Evolutionary conservation across 2,888 invertebrate genomes (phyloP), one percentile per base, ranked within the genome.

Genomic region (Nomada ruficornis): DNA sequence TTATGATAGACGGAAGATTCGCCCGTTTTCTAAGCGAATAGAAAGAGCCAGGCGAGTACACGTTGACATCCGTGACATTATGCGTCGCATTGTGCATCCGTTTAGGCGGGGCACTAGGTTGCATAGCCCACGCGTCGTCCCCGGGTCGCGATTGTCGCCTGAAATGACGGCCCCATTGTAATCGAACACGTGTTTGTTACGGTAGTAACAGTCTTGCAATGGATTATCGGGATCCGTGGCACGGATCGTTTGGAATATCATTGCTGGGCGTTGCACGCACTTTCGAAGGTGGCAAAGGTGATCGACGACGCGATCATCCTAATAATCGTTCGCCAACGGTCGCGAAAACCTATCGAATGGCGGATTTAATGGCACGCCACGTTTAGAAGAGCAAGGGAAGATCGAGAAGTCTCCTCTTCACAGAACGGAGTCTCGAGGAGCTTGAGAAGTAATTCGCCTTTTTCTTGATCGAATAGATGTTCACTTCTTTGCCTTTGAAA

Each of bases 121-220:
- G 87, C 91, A 73, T 86, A 82, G 89, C 92, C 91, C 91, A 92
- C 92, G 90, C 91, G 84, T 82, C 83, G 85, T 83, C 77, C 75
- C 74, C 60, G 70, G 68, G 50, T 59, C 52, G 71, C 77, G 76
- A 85, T 85, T 85, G 85, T 86, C 87, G 85, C 75, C 69, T 85
- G 85, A 88, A 87, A 90, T 88, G 88, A 87, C 86, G 81, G 77
- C 65, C 60, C 83, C 75, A 88, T 88, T 88, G 88, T 88, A 71
- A 71, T 85, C 75, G 68, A 68, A 77, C n/a, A 68, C 20, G 77
- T 44, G 77, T 70, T 80, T 63, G 67, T 65, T 26, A 75, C 78
- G 20, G 83, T 80, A 78, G 54, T 67, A 79, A 55, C 82, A 87
- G 64, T 88, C 88, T 89, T 87, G 88, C 86, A 86, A 89, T 87